Conservation (phyloP, 2,888 invertebrate genomes). For the Cataglyphis altisquamis region DNA sequence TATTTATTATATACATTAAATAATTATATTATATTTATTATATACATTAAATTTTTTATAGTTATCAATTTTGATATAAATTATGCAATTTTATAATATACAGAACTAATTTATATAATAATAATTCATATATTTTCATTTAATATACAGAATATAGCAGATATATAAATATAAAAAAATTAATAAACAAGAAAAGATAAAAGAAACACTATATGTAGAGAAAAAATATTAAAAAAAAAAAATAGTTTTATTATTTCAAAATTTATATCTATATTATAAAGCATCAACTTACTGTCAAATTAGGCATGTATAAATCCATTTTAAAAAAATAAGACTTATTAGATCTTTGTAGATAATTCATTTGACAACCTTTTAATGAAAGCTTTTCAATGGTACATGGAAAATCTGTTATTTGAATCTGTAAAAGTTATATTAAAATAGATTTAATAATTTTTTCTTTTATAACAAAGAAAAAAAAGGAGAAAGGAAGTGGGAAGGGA, state of each 20-base stretch:
- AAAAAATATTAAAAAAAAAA: background rate
- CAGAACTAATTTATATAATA: background rate
- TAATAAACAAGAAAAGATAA: background rate
- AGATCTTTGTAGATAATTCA: constrained; percentile 84
- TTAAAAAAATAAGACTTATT: constrained; percentile 88
- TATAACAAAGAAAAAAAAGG: background rate
- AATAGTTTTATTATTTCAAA: background rate
- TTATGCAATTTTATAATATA: background rate
- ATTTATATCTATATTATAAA: constrained; percentile 12
- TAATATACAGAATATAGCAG: background rate
- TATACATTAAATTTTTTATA: background rate
- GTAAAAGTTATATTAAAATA: constrained; percentile 72
- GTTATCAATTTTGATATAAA: background rate
- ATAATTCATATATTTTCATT: background rate
- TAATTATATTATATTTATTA: background rate
- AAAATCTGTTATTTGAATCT: constrained; percentile 90
- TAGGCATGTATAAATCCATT: constrained; percentile 87
- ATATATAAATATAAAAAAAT: constrained; percentile 1
- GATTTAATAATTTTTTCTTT: background rate
- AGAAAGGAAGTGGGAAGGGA: background rate
- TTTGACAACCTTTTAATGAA: constrained; percentile 87
- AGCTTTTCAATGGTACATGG: constrained; percentile 89
- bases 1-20: background rate
- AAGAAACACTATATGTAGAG: background rate
- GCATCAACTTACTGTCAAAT: constrained; percentile 86